Evolutionary conservation across 2,888 invertebrate genomes (phyloP), one percentile per base, ranked within the genome.

Genomic region (Caenorhabditis angaria): DNA sequence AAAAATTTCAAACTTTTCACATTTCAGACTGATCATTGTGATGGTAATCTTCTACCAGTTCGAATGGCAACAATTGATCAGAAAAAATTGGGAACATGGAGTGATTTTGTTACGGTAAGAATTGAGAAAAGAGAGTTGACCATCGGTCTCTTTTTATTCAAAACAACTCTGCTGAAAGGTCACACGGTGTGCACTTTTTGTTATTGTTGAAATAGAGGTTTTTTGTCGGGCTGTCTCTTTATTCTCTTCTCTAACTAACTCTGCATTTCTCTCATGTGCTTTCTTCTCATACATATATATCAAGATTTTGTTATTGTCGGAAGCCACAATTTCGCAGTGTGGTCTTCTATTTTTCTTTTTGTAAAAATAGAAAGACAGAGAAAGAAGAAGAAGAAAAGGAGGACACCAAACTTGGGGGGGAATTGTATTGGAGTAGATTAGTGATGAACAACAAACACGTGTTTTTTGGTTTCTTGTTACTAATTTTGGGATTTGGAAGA

Each of bases 31-130:
- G 83, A 83, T 60, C 78, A 82, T 18, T 81, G 80, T 51, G 77
- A 82, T 59, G 70, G 81, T 12, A 71, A 82, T 48, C 78, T 81
- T 28, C 80, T 84, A 27, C 79, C 82, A 59, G 74, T 85, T 47
- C 79, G 79, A 55, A 76, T 80, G 57, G 69, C 81, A 20, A 81
- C 82, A 6, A 67, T 86, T 41, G 70, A 65, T n/a, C 78, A 83
- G 24, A 74, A 78, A 55, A 76, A 77, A 58, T 56, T 86, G 50
- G 86, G 86, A 62, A 83, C 82, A 18, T 84, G 86, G 85, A 66
- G 63, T 47, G 70, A 83, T 32, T 8, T 56, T 56, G 20, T 28
- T n/a, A 20, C 25, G 28, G 20, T 56, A 29, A 56, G 56, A 25
- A 4, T 5, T 14, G 54, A 66, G 61, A 27, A 53, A 61, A 67